Evolutionary conservation across 2,888 invertebrate species (phyloP).

Genomic region (Hydropsyche betteni): DNA sequence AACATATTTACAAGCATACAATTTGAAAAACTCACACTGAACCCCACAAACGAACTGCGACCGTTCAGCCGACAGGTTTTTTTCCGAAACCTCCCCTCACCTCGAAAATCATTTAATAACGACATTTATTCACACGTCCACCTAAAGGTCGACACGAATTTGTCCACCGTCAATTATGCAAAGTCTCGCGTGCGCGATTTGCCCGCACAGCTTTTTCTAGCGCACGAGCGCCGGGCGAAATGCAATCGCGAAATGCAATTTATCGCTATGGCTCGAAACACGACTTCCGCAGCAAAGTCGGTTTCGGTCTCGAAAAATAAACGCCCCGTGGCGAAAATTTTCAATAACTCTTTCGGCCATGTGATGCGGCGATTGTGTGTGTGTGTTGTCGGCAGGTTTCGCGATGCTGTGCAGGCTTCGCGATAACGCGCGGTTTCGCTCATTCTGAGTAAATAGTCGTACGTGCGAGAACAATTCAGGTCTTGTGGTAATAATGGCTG

Average conservation of each 20-base stretch:
- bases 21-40: too few species aligned
- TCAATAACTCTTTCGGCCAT: neutral
- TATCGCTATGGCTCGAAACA: neutral
- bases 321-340: conserved; percentile 10
- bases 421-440: conserved; percentile 25
- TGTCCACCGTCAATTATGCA: too few species aligned
- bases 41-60: too few species aligned
- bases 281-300: conserved; percentile 3
- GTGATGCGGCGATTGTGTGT: neutral
- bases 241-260: conserved; percentile 36
- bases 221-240: conserved; percentile 22
- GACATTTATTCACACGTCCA: too few species aligned
- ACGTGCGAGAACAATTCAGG: conserved; percentile 21
- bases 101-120: too few species aligned
- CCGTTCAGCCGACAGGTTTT: too few species aligned
- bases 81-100: too few species aligned
- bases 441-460: conserved; percentile 23
- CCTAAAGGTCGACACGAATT: too few species aligned
- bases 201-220: neutral
- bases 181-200: too few species aligned
- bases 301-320: conserved; percentile 2
- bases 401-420: conserved; percentile 20
- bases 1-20: too few species aligned
- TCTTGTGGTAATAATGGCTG: neutral
- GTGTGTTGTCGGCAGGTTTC: neutral